phyloP scores from a whole-genome alignment of 1,140 invertebrate genomes.

The Aphelenchoides avenae region DNA sequence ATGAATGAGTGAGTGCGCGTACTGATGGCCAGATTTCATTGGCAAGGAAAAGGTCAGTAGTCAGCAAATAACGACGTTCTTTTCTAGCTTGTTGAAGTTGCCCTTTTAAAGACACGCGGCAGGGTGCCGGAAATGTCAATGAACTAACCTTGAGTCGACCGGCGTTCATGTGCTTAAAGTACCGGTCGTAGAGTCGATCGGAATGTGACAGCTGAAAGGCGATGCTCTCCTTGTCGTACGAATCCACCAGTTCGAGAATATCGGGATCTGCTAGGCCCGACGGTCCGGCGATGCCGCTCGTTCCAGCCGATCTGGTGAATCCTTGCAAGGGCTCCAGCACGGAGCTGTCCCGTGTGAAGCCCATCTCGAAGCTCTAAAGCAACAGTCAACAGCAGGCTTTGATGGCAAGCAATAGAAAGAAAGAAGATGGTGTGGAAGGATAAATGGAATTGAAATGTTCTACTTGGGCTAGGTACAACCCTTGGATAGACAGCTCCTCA shows the following conservation, averaged over 20 bases:
- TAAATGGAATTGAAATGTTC: neutral
- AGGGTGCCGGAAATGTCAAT: neutral
- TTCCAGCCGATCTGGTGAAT: neutral
- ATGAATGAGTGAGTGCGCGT: neutral
- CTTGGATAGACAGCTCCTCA: neutral
- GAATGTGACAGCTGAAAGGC: slow-evolving; percentile 38
- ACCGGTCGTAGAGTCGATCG: slow-evolving; percentile 31
- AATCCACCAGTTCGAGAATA: slow-evolving; percentile 24
- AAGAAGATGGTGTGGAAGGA: neutral
- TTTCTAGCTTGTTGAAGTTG: neutral
- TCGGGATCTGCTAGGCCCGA: slow-evolving; percentile 31
- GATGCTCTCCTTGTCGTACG: slow-evolving; percentile 27
- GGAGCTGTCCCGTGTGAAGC: slow-evolving; percentile 25
- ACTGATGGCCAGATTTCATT: slow-evolving; percentile 3
- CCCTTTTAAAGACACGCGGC: neutral
- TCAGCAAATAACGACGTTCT: neutral
- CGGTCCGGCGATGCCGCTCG: neutral
- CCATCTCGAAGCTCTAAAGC: slow-evolving; percentile 38
- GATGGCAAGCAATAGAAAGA: neutral
- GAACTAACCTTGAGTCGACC: slow-evolving; percentile 29
- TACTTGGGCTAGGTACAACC: neutral
- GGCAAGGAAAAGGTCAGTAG: neutral
- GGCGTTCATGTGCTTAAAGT: slow-evolving; percentile 46
- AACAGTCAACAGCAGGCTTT: neutral
- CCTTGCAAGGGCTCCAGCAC: slow-evolving; percentile 29